These are phyloP conservation scores for Stichodactyla helianthus DNA, from an alignment of 64 coral and sea anemone genomes.

Conservation along the genomic window DNA sequence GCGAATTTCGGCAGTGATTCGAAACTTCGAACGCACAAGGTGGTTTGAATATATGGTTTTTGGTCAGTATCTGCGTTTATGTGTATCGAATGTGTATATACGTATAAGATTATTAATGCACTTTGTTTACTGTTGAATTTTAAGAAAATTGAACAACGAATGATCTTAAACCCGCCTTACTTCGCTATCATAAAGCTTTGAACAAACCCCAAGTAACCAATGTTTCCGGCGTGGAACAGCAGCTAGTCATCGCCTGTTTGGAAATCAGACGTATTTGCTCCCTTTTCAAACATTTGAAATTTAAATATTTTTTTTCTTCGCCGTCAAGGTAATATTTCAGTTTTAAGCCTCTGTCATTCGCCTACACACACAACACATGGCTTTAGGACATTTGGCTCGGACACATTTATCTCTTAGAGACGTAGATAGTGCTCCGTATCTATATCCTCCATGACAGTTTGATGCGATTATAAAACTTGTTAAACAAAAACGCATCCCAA, in stretches of 20 bases:
- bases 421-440: neutral
- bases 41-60: no score
- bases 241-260: constrained; percentile 2
- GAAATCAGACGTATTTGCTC: neutral
- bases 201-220: neutral
- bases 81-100: no score
- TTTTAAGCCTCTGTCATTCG: neutral
- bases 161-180: no score
- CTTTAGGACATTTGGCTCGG: neutral
- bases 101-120: no score
- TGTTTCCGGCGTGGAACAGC: neutral
- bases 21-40: no score
- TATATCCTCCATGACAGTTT: constrained; percentile 9
- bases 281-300: neutral
- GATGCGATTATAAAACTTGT: neutral
- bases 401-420: neutral
- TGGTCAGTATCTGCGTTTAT: no score
- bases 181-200: no score
- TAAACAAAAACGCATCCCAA: neutral
- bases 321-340: neutral
- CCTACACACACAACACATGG: neutral
- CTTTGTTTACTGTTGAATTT: no score
- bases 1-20: no score
- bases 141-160: neutral
- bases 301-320: neutral